phyloP scores from a whole-genome alignment of 2,797 vertebrate species.

The Rallus crepitans region DNA sequence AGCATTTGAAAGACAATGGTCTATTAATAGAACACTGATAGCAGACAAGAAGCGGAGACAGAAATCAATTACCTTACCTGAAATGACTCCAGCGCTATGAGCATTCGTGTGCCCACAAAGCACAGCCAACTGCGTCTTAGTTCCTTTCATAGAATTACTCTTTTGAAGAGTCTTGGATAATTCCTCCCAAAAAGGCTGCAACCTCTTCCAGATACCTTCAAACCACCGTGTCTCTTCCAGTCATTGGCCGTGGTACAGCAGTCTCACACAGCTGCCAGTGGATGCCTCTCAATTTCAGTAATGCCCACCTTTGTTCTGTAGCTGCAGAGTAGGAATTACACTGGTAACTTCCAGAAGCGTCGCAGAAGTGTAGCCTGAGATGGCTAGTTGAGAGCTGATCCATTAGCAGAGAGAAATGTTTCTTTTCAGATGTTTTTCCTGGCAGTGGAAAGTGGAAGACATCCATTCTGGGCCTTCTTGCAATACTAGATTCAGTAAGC shows the following conservation, averaged over 20 bases:
- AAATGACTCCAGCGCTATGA: neutral
- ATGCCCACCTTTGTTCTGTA: neutral
- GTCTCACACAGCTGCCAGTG: accelerated
- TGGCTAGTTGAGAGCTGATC: neutral
- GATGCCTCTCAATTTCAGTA: neutral
- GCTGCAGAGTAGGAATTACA: neutral
- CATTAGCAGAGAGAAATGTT: neutral
- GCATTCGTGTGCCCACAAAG: neutral
- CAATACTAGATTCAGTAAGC: neutral
- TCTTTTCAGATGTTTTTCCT: neutral
- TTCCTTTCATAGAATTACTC: neutral
- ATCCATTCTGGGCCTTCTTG: neutral
- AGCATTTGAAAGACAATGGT: accelerated
- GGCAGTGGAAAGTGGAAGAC: neutral
- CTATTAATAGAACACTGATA: neutral
- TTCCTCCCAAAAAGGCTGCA: neutral
- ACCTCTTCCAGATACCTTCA: neutral
- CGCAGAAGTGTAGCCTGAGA: neutral
- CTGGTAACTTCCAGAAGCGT: neutral
- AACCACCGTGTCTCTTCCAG: neutral
- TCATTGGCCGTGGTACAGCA: neutral
- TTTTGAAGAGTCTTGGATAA: neutral
- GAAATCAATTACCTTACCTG: neutral
- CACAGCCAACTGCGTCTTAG: neutral
- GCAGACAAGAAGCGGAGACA: neutral